Evolutionary conservation across 2,113 vertebrate genomes (phyloP).

Genomic region (Toxotes jaculatrix): DNA sequence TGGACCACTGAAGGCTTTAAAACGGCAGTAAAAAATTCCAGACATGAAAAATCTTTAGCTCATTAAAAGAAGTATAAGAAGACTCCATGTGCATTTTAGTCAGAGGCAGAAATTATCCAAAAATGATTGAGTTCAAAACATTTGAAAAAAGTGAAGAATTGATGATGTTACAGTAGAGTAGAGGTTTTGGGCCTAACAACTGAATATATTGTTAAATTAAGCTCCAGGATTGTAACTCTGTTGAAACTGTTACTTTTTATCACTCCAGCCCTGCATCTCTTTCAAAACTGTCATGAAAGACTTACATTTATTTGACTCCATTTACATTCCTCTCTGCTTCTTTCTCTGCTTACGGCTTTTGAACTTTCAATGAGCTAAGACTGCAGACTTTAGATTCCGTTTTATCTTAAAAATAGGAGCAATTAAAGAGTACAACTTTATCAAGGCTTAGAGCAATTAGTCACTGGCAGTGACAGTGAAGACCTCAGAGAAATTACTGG

Average conservation of each 20-base stretch:
- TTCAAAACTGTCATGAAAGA: background rate
- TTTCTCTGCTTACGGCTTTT: background rate
- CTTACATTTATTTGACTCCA: background rate
- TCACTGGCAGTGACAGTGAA: background rate
- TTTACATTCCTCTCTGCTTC: background rate
- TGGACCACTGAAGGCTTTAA: background rate
- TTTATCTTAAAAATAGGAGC: background rate
- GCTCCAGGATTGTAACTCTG: background rate
- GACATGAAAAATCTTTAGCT: background rate
- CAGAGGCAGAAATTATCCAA: background rate
- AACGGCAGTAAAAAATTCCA: background rate
- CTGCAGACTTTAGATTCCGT: background rate
- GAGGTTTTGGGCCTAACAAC: background rate
- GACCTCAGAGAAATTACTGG: constrained; percentile 8
- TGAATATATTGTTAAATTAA: background rate
- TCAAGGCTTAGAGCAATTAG: background rate
- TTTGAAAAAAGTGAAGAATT: too few species aligned
- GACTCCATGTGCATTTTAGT: background rate
- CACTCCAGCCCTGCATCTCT: background rate
- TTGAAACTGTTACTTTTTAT: background rate
- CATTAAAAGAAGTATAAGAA: background rate
- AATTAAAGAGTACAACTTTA: constrained; percentile 12
- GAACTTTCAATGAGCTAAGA: background rate
- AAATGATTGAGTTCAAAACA: too few species aligned
- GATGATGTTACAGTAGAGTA: too few species aligned